These are phyloP conservation scores for Pangasius larnaudii DNA, from an alignment of 2,797 vertebrate species.

Conservation along the genomic window DNA sequence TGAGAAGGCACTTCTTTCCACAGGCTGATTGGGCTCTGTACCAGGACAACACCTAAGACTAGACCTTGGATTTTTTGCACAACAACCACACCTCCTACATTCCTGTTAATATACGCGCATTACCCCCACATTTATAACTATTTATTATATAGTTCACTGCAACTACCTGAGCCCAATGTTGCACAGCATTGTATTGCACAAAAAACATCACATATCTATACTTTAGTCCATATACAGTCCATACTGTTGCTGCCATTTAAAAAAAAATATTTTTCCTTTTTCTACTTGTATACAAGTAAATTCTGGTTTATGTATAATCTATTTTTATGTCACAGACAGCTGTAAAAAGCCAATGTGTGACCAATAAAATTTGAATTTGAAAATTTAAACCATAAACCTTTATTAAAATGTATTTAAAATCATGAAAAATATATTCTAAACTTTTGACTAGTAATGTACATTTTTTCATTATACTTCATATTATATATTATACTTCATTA, in stretches of 20 bases:
- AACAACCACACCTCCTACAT: background rate
- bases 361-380: too few species aligned
- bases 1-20: too few species aligned
- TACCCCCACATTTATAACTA: background rate
- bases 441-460: background rate
- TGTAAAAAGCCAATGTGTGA: background rate
- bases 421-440: background rate
- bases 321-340: background rate
- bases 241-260: background rate
- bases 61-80: background rate
- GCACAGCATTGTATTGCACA: background rate
- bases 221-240: background rate
- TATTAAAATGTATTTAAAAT: background rate
- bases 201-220: background rate
- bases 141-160: background rate
- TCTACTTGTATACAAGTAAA: background rate
- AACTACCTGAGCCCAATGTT: background rate
- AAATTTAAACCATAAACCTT: background rate
- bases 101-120: background rate
- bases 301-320: background rate
- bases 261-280: background rate
- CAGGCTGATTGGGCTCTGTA: background rate
- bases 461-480: too few species aligned
- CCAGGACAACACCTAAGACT: background rate
- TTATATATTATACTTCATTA: background rate